Evolutionary conservation across 2,797 vertebrate genomes (phyloP), one percentile per base, ranked within the genome.

Genomic region (Poeciliopsis turneri): DNA sequence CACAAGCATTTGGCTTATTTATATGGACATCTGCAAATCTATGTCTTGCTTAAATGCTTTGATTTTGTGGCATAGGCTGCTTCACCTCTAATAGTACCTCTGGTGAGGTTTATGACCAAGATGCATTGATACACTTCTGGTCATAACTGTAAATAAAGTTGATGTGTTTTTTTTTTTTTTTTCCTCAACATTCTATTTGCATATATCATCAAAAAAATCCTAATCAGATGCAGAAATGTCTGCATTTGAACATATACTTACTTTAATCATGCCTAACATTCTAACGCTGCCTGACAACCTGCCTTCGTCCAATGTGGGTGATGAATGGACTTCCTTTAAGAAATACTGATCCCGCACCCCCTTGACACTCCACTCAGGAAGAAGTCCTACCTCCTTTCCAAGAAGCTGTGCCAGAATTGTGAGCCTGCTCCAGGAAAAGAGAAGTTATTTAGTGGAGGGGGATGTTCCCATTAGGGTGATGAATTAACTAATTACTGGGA

Each of bases 401-500:
- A 78, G 84, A 85, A n/a, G 61, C 80, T 77, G 81, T 88, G 83
- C 78, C 53, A 78, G 80, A 83, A 90, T 72, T 86, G 85, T 82
- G 79, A 86, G 79, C 82, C 79, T 82, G 84, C 82, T 85, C 79
- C 46, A 75, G 89, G 75, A 84, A 83, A 86, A 79, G 84, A 90
- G 82, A 87, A 90, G 90, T 93, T 90, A 88, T 90, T 93, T 93
- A 88, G 89, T 90, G 77, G 76, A 87, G 75, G 86, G 87, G 89
- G 85, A 86, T 88, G 87, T 94, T 94, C 92, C 93, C 91, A 95
- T 95, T 94, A 94, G 92, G 84, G 87, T 95, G 95, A 96, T 94
- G 92, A 95, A 96, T 96, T 90, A 87, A 87, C 88, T 94, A 95
- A 96, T 95, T 95, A 95, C 91, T 85, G 81, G 83, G 88, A 88